These are phyloP conservation scores for Atopsyche davidsoni DNA, from an alignment of 1,140 invertebrate genomes.

Conservation along the genomic window DNA sequence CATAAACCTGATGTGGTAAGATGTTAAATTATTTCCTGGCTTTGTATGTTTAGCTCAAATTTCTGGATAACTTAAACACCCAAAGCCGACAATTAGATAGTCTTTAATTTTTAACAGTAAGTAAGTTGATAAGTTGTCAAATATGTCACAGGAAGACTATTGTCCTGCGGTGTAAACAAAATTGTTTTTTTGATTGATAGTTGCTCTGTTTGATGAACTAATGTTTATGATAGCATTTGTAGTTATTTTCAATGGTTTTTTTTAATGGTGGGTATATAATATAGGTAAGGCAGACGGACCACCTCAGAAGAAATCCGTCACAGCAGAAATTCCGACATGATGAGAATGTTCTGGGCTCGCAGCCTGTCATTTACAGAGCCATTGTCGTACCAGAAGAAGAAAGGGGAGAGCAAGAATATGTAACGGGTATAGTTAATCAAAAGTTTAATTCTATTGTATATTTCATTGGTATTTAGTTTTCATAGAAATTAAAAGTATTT, in stretches of 20 bases:
- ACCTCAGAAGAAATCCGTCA: conserved; percentile 33
- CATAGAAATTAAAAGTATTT: too few relatives aligned
- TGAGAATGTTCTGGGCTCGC: conserved; percentile 73
- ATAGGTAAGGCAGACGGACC: conserved; percentile 26
- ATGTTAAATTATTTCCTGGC: too few relatives aligned
- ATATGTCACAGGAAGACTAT: too few relatives aligned
- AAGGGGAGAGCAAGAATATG: conserved; percentile 60
- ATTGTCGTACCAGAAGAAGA: conserved; percentile 60
- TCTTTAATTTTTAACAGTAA: neutral
- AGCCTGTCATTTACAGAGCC: conserved; percentile 60
- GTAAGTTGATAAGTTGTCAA: neutral
- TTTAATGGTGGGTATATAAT: too few relatives aligned
- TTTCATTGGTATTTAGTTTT: too few relatives aligned
- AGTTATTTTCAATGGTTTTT: too few relatives aligned
- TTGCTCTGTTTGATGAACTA: too few relatives aligned
- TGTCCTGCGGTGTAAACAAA: too few relatives aligned
- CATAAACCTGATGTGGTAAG: conserved; percentile 62
- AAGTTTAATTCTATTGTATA: neutral
- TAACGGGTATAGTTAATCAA: conserved; percentile 55
- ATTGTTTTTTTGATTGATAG: too few relatives aligned
- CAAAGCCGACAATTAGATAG: neutral
- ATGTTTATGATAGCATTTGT: too few relatives aligned
- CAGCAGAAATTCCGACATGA: conserved; percentile 60
- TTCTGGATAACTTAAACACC: too few relatives aligned
- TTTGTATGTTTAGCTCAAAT: too few relatives aligned